Evolutionary conservation across 2,888 invertebrate species (phyloP), one percentile per base, ranked within the genome.

Genomic region (Hesperia comma): DNA sequence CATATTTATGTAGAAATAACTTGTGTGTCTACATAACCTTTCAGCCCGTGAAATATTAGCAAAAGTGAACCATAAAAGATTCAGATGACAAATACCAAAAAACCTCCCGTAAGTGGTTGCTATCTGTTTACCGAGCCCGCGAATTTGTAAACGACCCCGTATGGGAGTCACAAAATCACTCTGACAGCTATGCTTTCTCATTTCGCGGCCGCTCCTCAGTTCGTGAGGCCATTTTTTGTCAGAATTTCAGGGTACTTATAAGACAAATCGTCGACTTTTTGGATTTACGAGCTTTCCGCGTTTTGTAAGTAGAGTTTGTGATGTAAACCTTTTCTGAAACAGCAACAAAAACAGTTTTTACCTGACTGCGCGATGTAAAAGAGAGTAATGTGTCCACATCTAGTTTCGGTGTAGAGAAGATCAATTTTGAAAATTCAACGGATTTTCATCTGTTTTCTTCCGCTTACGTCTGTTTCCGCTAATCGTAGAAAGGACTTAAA

Each of bases 31-130:
- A n/a, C n/a, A n/a, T 33, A 17, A 17, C 15, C 32, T 33, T 53
- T 32, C 32, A 33, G 32, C 32, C 55, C 10, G n/a, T n/a, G 14
- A 33, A 32, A 62, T 40, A 51, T 61, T 26, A 61, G 40, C 43
- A 26, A 43, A 54, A 33, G 51, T 53, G 43, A n/a, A 43, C 43
- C 58, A 72, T 74, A 69, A 70, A 74, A 71, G 62, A 73, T 73
- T 73, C 70, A 72, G 68, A 71, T 73, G 71, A 72, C 69, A 69
- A 71, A 74, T 74, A 56, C 67, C 53, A 53, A 54, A 68, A 68
- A 69, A 72, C 68, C 68, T 37, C 63, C 54, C 64, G 55, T 69
- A 71, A 72, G 69, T 68, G 69, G 54, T 58, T 58, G 69, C 63
- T 70, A 72, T 75, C 64, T 61, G 70, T 75, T 71, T 69, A 49